These are phyloP conservation scores for Pterocles burchelli DNA, from an alignment of 2,113 vertebrate species.

Conservation along the genomic window DNA sequence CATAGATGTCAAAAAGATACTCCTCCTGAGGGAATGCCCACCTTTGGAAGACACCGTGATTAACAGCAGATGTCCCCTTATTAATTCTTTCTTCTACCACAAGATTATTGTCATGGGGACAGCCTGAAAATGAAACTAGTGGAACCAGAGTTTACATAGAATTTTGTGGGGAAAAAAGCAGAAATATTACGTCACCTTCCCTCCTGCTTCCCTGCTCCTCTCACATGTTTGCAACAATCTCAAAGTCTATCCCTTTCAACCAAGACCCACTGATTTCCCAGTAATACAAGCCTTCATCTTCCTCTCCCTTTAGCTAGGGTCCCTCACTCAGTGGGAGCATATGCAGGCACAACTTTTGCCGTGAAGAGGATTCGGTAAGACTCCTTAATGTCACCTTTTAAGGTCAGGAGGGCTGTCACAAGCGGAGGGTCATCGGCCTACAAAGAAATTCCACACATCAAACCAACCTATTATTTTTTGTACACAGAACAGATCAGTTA, in stretches of 20 bases:
- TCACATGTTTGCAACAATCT: not conserved
- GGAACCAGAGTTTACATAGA: not conserved
- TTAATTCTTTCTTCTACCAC: not conserved
- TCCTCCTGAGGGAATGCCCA: not conserved
- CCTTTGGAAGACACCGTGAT: not conserved
- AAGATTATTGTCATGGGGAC: not conserved
- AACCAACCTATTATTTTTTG: not conserved
- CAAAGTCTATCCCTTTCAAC: not conserved
- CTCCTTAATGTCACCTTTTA: slow-evolving; percentile 80
- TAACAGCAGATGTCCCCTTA: not conserved
- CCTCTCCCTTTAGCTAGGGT: not conserved
- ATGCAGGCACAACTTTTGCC: slow-evolving; percentile 55
- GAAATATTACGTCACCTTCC: not conserved
- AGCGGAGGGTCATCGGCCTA: slow-evolving; percentile 80
- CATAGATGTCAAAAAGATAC: not conserved
- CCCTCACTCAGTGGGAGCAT: not conserved
- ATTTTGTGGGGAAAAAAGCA: not conserved
- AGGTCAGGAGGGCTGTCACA: slow-evolving; percentile 75
- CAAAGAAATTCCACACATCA: slow-evolving; percentile 30
- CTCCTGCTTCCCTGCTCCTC: not conserved
- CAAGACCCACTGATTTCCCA: not conserved
- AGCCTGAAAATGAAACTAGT: not conserved
- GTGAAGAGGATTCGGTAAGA: slow-evolving; percentile 76
- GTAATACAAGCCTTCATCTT: not conserved
- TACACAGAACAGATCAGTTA: fast-evolving